phyloP scores from a whole-genome alignment of 2,113 vertebrate species.

The Taurulus bubalis region DNA sequence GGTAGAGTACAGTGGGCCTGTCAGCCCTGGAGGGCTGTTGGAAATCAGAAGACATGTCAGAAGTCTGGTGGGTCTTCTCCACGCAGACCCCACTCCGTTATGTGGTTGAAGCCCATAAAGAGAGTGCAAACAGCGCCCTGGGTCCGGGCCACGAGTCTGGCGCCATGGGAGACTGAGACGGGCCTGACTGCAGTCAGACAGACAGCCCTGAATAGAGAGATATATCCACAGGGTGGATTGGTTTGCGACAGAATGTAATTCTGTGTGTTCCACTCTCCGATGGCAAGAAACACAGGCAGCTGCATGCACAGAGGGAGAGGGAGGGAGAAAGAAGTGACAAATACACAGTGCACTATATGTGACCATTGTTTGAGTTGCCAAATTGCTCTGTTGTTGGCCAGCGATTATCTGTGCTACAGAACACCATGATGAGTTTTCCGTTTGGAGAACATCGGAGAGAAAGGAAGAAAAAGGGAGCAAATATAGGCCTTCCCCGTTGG shows the following conservation, averaged over 20 bases:
- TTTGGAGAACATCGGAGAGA: conserved; percentile 52
- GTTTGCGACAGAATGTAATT: conserved; percentile 57
- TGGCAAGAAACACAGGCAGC: conserved; percentile 46
- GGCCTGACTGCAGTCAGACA: conserved; percentile 58
- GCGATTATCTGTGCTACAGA: conserved; percentile 70
- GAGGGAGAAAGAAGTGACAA: conserved; percentile 56
- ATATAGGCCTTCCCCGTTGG: conserved; percentile 70
- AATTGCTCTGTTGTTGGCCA: conserved; percentile 71
- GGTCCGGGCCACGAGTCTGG: conserved; percentile 64
- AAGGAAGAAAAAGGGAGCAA: conserved; percentile 54
- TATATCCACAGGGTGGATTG: conserved; percentile 54
- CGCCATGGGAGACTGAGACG: conserved; percentile 47
- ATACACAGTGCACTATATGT: conserved; percentile 65
- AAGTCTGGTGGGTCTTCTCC: conserved; percentile 65
- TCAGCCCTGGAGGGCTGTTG: conserved; percentile 61
- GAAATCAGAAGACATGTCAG: conserved; percentile 72
- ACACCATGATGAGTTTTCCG: conserved; percentile 72
- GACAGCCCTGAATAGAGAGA: conserved; percentile 58
- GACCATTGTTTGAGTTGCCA: conserved; percentile 77
- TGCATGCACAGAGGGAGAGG: conserved; percentile 54
- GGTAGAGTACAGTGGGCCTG: conserved; percentile 55
- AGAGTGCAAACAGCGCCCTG: conserved; percentile 69
- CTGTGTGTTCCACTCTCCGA: conserved; percentile 39
- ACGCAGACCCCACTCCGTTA: conserved; percentile 59
- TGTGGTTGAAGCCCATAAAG: conserved; percentile 67